Evolutionary conservation across 2,113 vertebrate genomes (phyloP).

Genomic region (Sakesphorus luctuosus): DNA sequence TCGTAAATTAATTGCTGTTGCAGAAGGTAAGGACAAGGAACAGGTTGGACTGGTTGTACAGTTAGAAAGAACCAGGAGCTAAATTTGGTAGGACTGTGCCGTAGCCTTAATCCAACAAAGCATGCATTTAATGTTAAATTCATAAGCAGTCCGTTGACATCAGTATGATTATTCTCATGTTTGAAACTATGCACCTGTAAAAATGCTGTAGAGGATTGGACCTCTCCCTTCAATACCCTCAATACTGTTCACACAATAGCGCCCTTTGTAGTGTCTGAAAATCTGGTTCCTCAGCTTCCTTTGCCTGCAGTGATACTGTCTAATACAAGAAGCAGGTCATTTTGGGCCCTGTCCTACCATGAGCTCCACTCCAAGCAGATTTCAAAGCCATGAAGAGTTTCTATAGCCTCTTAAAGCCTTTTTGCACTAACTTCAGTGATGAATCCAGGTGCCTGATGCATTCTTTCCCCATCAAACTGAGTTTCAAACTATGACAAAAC

Average conservation of each 20-base stretch:
- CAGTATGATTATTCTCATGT: not conserved
- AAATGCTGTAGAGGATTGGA: not conserved
- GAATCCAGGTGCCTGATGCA: not conserved
- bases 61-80: constrained; percentile 1
- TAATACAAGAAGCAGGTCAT: not conserved
- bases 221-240: constrained; percentile 11
- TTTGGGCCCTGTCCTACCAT: not conserved
- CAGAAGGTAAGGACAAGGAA: not conserved
- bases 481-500: not conserved
- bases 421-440: not conserved
- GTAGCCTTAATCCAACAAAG: constrained; percentile 24
- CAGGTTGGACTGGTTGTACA: not conserved
- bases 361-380: not conserved
- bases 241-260: not conserved
- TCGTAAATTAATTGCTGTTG: not conserved
- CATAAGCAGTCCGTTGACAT: not conserved
- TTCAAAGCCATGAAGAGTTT: not conserved
- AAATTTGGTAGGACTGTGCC: not conserved
- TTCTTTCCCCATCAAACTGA: not conserved
- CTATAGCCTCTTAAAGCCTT: not conserved
- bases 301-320: not conserved
- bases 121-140: constrained; percentile 8
- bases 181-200: constrained; percentile 30
- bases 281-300: constrained; percentile 40
- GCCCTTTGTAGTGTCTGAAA: constrained; percentile 44